phyloP scores from a whole-genome alignment of 2,888 invertebrate genomes.

The Tetragnatha montana region DNA sequence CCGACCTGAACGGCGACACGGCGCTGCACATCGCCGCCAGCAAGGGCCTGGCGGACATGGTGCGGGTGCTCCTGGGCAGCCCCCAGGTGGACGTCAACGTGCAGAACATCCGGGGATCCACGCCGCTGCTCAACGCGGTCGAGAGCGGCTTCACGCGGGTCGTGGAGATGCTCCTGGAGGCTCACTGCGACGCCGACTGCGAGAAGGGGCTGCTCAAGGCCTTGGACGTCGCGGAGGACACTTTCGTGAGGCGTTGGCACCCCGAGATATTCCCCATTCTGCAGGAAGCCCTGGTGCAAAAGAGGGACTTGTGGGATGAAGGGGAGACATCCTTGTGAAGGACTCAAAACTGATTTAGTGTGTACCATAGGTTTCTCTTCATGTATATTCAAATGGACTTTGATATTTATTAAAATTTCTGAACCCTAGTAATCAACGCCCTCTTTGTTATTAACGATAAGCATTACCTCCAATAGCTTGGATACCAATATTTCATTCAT shows the following conservation, averaged over 20 bases:
- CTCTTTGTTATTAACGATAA: too few species aligned
- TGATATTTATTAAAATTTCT: too few species aligned
- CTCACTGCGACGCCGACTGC: slow-evolving; percentile 45
- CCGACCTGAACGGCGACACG: slow-evolving; percentile 71
- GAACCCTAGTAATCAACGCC: too few species aligned
- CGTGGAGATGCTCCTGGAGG: slow-evolving; percentile 57
- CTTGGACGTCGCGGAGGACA: slow-evolving; percentile 50
- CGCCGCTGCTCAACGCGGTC: slow-evolving; percentile 70
- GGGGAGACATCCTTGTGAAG: slow-evolving; percentile 63
- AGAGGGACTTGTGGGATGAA: slow-evolving; percentile 66
- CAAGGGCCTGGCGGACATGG: slow-evolving; percentile 68
- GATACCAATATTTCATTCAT: too few species aligned
- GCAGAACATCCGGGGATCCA: slow-evolving; percentile 60
- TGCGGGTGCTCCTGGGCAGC: slow-evolving; percentile 42
- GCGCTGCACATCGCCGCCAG: slow-evolving; percentile 72
- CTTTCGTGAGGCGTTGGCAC: slow-evolving; percentile 50
- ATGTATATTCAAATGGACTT: too few species aligned
- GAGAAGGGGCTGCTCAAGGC: slow-evolving; percentile 52
- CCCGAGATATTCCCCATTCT: slow-evolving; percentile 65
- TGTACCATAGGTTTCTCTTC: background rate
- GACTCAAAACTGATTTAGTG: background rate
- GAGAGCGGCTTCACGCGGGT: slow-evolving; percentile 71
- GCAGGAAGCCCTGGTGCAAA: slow-evolving; percentile 59
- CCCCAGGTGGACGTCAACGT: slow-evolving; percentile 51
- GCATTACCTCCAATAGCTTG: too few species aligned